Evolutionary conservation across 2,113 vertebrate species (phyloP).

Genomic region (Peromyscus leucopus): DNA sequence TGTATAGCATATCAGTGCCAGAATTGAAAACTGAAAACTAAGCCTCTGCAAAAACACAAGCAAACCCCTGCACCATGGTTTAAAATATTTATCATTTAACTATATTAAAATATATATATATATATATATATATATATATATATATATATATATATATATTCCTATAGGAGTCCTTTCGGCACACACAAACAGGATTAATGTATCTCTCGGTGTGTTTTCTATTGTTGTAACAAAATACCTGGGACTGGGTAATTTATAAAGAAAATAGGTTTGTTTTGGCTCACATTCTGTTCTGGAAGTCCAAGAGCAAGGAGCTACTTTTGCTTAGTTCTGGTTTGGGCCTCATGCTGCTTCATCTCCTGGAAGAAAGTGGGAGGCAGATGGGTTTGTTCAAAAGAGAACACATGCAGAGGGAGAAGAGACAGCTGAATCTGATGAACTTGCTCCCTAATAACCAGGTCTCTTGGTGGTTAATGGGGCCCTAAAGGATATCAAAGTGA

Average conservation of each 20-base stretch:
- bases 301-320: not conserved
- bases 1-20: not conserved
- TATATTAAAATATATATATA: constrained; percentile 18
- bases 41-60: constrained; percentile 24
- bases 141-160: constrained; percentile 18
- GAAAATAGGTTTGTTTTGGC: constrained; percentile 21
- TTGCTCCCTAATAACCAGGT: not conserved
- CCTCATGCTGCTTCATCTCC: not conserved
- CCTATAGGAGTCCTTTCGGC: constrained; percentile 43
- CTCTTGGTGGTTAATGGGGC: not conserved
- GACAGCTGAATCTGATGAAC: not conserved
- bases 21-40: constrained; percentile 21
- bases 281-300: not conserved
- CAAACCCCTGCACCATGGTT: not conserved
- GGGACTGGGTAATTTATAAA: constrained; percentile 19
- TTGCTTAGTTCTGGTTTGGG: not conserved
- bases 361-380: not conserved
- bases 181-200: constrained; percentile 42
- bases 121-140: not conserved
- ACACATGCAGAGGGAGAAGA: not conserved
- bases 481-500: not conserved
- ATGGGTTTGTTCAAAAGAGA: not conserved
- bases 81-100: constrained; percentile 57
- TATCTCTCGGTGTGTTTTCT: not conserved
- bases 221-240: constrained; percentile 27